phyloP scores from a whole-genome alignment of 2,113 vertebrate genomes.

The Perca schrenkii region DNA sequence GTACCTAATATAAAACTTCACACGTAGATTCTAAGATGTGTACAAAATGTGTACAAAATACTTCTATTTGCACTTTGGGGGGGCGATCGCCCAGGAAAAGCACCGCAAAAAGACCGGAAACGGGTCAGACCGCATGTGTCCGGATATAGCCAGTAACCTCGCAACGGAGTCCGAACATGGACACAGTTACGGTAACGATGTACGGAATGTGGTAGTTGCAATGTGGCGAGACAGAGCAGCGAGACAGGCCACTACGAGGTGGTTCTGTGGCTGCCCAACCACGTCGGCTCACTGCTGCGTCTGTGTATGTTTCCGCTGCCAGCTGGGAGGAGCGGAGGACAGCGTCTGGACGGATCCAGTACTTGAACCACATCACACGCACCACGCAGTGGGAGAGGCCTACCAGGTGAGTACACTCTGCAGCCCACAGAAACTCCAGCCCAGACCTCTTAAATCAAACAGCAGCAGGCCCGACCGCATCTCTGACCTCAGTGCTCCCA shows the following conservation, averaged over 20 bases:
- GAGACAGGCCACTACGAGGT: constrained; percentile 15
- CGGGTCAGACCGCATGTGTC: no score
- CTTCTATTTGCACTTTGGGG: no score
- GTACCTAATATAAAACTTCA: no score
- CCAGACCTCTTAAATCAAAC: constrained; percentile 55
- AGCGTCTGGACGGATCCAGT: constrained; percentile 97
- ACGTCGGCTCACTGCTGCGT: constrained; percentile 46
- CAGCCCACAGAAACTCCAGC: constrained; percentile 50
- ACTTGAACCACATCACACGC: constrained; percentile 98
- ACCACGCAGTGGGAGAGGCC: constrained; percentile 99
- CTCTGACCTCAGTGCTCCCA: constrained; percentile 43
- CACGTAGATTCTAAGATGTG: no score
- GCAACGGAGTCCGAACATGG: no score
- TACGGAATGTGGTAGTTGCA: constrained; percentile 25
- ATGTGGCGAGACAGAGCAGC: constrained; percentile 42
- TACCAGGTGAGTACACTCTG: constrained; percentile 88
- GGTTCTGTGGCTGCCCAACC: constrained; percentile 37
- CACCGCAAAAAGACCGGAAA: no score
- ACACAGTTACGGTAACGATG: background rate
- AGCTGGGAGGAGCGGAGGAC: constrained; percentile 99
- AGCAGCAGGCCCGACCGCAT: constrained; percentile 29
- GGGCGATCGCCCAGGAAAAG: no score
- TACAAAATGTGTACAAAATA: no score
- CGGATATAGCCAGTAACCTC: no score
- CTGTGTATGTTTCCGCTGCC: constrained; percentile 67